Evolutionary conservation across 1,140 invertebrate genomes (phyloP).

Genomic region (Condylostylus longicornis): DNA sequence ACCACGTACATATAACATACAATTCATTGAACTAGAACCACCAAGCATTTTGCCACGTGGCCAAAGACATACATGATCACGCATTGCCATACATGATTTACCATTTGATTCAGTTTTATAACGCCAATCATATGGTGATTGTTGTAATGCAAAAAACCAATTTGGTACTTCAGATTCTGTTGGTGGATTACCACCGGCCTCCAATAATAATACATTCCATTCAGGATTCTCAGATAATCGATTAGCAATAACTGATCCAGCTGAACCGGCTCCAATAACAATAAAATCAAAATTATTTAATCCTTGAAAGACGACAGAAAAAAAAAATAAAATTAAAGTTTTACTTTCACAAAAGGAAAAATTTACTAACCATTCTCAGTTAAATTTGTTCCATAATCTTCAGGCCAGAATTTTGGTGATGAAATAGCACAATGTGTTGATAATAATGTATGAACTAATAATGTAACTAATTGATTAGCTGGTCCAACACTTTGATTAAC

Average conservation of each 20-base stretch:
- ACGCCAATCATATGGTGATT: constrained; percentile 29
- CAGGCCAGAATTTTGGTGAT: constrained; percentile 35
- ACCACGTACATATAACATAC: constrained; percentile 61
- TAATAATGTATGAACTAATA: constrained; percentile 37
- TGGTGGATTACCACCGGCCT: constrained; percentile 33
- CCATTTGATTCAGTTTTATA: constrained; percentile 27
- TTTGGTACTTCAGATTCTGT: constrained; percentile 16
- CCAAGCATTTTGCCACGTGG: constrained; percentile 49
- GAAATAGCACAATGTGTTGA: constrained; percentile 39
- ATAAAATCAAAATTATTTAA: constrained; percentile 37
- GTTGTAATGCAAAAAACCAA: constrained; percentile 25
- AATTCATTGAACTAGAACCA: constrained; percentile 54
- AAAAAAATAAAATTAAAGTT: neutral
- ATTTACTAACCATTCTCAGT: constrained; percentile 19
- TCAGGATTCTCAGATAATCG: constrained; percentile 18
- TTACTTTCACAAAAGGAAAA: constrained; percentile 7
- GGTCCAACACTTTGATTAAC: constrained; percentile 14
- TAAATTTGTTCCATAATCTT: constrained; percentile 36
- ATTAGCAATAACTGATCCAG: constrained; percentile 40
- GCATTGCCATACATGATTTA: constrained; percentile 30
- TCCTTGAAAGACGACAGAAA: constrained; percentile 4
- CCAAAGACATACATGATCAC: constrained; percentile 37
- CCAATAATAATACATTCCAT: constrained; percentile 34
- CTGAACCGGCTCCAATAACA: constrained; percentile 40
- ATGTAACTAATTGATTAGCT: constrained; percentile 32